Evolutionary conservation across 2,113 vertebrate species (phyloP).

Genomic region (Syngnathus typhle): DNA sequence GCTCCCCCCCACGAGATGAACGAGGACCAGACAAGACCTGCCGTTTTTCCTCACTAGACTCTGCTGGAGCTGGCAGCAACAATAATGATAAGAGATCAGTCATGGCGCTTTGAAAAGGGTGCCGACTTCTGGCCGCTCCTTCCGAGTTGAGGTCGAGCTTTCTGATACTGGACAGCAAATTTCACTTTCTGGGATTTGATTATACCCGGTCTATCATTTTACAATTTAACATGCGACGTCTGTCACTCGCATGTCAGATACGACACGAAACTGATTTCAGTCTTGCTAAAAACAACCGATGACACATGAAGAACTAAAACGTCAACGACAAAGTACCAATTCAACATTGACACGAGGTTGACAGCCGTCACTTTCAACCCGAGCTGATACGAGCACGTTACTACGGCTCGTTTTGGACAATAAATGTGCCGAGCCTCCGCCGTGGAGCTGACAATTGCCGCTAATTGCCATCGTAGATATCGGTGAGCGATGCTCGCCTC

Average conservation of each 20-base stretch:
- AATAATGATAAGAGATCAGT: too few relatives aligned
- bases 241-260: background rate
- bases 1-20: too few relatives aligned
- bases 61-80: too few relatives aligned
- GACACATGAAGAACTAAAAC: background rate
- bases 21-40: too few relatives aligned
- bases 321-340: background rate
- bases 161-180: background rate
- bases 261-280: background rate
- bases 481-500: background rate
- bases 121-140: background rate
- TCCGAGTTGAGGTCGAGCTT: background rate
- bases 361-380: background rate
- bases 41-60: too few relatives aligned
- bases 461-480: slow-evolving; percentile 4
- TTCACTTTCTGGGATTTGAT: background rate
- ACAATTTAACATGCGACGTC: background rate
- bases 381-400: background rate
- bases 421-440: background rate
- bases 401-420: background rate
- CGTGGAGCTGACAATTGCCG: background rate
- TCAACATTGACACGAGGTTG: background rate
- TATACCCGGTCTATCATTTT: too few relatives aligned
- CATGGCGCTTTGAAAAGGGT: too few relatives aligned
- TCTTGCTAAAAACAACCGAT: background rate